Conservation (phyloP, 2,888 invertebrate genomes). For the Nomada goodeniana region DNA sequence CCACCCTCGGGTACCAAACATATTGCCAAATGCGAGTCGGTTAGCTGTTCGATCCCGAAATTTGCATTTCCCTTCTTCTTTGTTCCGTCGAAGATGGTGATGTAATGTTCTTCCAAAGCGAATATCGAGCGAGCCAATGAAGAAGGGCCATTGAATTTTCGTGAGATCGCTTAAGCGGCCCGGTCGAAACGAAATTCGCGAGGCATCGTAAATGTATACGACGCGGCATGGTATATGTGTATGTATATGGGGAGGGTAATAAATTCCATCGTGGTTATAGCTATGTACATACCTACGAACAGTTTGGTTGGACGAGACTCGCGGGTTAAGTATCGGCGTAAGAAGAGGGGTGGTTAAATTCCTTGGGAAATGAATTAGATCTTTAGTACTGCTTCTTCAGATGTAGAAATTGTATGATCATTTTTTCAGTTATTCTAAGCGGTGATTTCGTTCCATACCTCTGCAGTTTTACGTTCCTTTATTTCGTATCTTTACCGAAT, state of each 20-base stretch:
- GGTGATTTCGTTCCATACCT: no score
- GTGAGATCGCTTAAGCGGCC: constrained; percentile 31
- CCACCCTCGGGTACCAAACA: constrained; percentile 33
- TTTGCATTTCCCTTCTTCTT: constrained; percentile 59
- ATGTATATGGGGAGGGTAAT: background rate
- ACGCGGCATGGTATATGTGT: background rate
- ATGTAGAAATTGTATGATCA: background rate
- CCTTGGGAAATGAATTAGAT: background rate
- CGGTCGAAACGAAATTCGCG: constrained; percentile 24
- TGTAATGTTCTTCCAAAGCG: constrained; percentile 38
- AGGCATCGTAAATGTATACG: constrained; percentile 1
- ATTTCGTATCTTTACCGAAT: no score
- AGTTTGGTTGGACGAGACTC: background rate
- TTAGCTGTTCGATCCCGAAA: constrained; percentile 55
- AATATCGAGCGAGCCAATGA: constrained; percentile 40
- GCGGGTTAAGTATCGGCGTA: background rate
- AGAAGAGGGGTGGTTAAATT: background rate
- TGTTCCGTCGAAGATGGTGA: constrained; percentile 35
- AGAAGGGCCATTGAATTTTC: constrained; percentile 43
- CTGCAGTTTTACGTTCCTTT: no score
- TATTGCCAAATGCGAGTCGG: constrained; percentile 60
- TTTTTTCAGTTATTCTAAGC: no score
- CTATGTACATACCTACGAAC: background rate
- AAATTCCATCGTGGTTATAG: background rate
- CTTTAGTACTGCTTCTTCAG: background rate